Conservation (phyloP, 2,797 vertebrate genomes). For the Pitangus sulphuratus region DNA sequence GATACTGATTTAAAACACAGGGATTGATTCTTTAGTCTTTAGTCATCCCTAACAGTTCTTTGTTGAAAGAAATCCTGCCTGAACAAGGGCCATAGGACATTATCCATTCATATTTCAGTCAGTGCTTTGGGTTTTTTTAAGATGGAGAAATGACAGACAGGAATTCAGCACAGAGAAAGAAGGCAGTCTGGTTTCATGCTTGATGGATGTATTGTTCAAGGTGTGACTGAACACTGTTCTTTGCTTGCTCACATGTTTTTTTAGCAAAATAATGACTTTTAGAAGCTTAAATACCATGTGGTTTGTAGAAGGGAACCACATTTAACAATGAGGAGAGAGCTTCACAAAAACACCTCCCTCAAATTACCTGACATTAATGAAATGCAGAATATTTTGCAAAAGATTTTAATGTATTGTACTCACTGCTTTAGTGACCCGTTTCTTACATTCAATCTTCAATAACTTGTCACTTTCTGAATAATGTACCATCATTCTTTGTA, state of each 20-base stretch:
- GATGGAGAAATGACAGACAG: not conserved
- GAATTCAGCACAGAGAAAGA: slow-evolving; percentile 1
- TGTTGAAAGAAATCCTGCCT: not conserved
- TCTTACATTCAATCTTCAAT: not conserved
- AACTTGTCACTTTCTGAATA: not conserved
- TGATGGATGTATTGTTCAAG: not conserved
- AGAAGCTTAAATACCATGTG: not conserved
- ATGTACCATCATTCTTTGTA: not conserved
- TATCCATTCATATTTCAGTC: not conserved
- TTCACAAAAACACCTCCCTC: not conserved
- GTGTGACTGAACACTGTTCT: not conserved
- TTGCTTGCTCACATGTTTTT: not conserved
- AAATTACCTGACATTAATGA: not conserved
- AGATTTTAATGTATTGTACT: not conserved
- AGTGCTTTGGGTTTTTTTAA: slow-evolving; percentile 9
- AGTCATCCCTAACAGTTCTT: not conserved
- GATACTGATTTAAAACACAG: not conserved
- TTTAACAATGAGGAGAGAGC: not conserved
- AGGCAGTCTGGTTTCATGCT: not conserved
- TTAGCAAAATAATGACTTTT: not conserved
- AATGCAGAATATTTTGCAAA: not conserved
- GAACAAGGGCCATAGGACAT: not conserved
- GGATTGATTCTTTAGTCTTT: not conserved
- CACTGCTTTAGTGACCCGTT: not conserved
- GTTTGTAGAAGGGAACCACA: not conserved